Percentiles rank a stretch among this genome's conserved stretches.
Conservation (phyloP, 2,113 vertebrate species). For the Syngnathus floridae region DNA sequence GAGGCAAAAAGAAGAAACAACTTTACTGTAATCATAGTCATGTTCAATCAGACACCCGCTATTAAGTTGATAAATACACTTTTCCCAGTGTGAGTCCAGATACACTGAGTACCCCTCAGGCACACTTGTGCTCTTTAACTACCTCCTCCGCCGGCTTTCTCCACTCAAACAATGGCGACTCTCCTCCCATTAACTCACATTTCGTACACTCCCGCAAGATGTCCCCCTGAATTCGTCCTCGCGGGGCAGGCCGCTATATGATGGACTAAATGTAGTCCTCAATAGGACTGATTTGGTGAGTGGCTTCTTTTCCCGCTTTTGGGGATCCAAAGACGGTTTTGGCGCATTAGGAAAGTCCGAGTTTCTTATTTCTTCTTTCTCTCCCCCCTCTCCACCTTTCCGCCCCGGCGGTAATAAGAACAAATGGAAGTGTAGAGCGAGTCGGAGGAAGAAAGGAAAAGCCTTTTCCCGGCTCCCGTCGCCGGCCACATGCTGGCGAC, state of each 20-base stretch:
- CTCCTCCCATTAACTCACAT: slow-evolving; percentile 70
- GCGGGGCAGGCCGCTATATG: slow-evolving; percentile 36
- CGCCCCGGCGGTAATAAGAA: slow-evolving; percentile 62
- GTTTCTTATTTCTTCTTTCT: slow-evolving; percentile 28
- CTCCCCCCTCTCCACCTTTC: slow-evolving; percentile 20
- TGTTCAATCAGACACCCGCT: slow-evolving; percentile 77
- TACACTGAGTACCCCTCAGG: slow-evolving; percentile 67
- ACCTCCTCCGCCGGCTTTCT: slow-evolving; percentile 53
- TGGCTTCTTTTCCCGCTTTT: slow-evolving; percentile 49
- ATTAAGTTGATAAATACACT: slow-evolving; percentile 80
- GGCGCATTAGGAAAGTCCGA: slow-evolving; percentile 68
- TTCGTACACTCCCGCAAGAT: slow-evolving; percentile 63
- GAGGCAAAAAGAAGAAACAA: slow-evolving; percentile 61
- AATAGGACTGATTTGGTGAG: slow-evolving; percentile 47
- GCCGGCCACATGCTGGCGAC: slow-evolving; percentile 71
- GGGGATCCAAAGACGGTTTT: slow-evolving; percentile 50
- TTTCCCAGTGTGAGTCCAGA: slow-evolving; percentile 71
- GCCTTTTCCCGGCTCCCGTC: slow-evolving; percentile 70
- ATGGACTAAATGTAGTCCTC: slow-evolving; percentile 56
- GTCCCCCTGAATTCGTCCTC: slow-evolving; percentile 52
- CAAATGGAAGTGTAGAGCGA: slow-evolving; percentile 56
- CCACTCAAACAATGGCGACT: slow-evolving; percentile 54
- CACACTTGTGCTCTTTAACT: slow-evolving; percentile 65
- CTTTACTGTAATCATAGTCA: slow-evolving; percentile 73
- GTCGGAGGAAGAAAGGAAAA: slow-evolving; percentile 54